These are phyloP conservation scores for Yponomeuta malinellus DNA, from an alignment of 2,888 invertebrate species.

Conservation along the genomic window DNA sequence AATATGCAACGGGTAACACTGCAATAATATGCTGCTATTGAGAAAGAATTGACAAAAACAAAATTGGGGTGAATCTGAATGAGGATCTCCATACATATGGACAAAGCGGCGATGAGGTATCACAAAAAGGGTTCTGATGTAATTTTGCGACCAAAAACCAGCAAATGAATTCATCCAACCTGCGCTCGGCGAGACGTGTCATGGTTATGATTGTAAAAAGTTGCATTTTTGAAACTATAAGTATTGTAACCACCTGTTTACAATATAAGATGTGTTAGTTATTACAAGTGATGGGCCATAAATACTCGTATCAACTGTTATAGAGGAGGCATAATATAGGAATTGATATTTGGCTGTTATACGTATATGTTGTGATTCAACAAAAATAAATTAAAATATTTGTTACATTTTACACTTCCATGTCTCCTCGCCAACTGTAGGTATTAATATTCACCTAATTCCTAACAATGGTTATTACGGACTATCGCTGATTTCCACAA, in stretches of 20 bases:
- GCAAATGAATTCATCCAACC: not conserved
- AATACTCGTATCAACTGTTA: too few species aligned
- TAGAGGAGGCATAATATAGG: too few species aligned
- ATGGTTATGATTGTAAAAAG: not conserved
- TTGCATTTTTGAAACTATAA: not conserved
- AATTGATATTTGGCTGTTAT: too few species aligned
- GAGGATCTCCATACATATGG: not conserved
- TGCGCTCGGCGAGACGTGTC: not conserved
- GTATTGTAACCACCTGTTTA: not conserved
- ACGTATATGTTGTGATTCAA: too few species aligned
- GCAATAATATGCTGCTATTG: not conserved
- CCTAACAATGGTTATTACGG: too few species aligned
- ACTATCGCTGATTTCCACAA: too few species aligned
- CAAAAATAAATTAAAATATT: too few species aligned
- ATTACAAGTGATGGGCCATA: too few species aligned
- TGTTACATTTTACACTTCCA: too few species aligned
- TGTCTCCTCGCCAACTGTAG: too few species aligned
- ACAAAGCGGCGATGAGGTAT: not conserved
- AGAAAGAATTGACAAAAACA: not conserved
- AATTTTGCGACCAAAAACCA: not conserved
- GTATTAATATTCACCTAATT: too few species aligned
- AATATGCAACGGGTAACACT: not conserved
- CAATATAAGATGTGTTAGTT: too few species aligned
- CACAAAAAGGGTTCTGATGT: not conserved
- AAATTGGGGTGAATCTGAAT: not conserved